Percentiles rank a stretch among this genome's conserved stretches.
These are phyloP conservation scores for Enteromius paludinosus DNA, from an alignment of 2,797 vertebrate species.

Conservation along the genomic window DNA sequence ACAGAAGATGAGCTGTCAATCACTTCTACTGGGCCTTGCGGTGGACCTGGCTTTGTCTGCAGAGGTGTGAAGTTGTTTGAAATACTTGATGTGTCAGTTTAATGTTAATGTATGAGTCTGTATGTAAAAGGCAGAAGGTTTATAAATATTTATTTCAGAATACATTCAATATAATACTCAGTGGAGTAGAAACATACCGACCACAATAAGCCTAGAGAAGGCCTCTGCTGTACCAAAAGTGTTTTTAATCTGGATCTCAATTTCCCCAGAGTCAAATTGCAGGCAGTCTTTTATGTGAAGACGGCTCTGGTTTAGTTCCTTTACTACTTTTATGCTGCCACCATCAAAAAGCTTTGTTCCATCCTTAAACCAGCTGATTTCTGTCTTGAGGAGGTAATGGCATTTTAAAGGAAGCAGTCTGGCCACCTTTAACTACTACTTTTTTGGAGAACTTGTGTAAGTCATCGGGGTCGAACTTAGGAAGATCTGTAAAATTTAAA, in stretches of 20 bases:
- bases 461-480: constrained; percentile 78
- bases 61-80: constrained; percentile 15
- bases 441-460: constrained; percentile 80
- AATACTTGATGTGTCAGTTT: constrained; percentile 27
- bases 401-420: constrained; percentile 80
- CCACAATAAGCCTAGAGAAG: constrained; percentile 76
- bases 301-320: constrained; percentile 75
- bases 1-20: constrained; percentile 72
- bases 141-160: constrained; percentile 40
- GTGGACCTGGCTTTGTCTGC: constrained; percentile 83
- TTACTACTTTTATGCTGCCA: constrained; percentile 74
- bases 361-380: constrained; percentile 81
- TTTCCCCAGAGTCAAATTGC: constrained; percentile 81
- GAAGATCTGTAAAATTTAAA: constrained; percentile 70
- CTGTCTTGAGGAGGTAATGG: constrained; percentile 79
- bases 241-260: constrained; percentile 84
- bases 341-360: constrained; percentile 74
- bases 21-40: constrained; percentile 81
- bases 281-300: constrained; percentile 80
- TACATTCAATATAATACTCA: constrained; percentile 36
- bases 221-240: constrained; percentile 78
- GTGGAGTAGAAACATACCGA: constrained; percentile 71
- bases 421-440: constrained; percentile 80
- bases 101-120: constrained; percentile 26
- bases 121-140: not conserved